Base-by-base conservation (phyloP, 1,140 invertebrate species). In the Ips typographus region DNA sequence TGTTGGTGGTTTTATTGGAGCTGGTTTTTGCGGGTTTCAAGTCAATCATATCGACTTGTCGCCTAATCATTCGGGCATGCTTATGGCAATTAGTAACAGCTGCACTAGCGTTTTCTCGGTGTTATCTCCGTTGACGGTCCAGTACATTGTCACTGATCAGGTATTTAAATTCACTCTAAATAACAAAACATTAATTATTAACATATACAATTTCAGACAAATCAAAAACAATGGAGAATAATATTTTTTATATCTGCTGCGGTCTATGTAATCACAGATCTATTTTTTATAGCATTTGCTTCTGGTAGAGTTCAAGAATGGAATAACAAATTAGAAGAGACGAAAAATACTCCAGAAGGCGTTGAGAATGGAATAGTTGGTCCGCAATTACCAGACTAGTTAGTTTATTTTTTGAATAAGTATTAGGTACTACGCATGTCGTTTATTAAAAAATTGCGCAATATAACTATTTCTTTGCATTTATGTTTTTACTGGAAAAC, bases 81-180 rank as follows among this genome's bases (percentile, higher is more conserved):
- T 91, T 70, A 90, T 92, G 88, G 90, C 91, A 3, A 82, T 94
- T 22, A 91, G 90, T 44, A 94, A 94, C 78, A 88, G 90, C n/a
- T 80, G 86, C 39, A 87, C 90, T 0, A 93, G 91, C 67, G 75
- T 90, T 3, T 85, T 88, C 40, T 89, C 88, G 0, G 90, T 92
- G 52, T 76, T 90, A 36, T 89, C 88, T 22, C 92, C 91, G 0
- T 75, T 88, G 2, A 79, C 87, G 1, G 87, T 88, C 6, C 86
- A 88, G 0, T 80, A 83, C 38, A 84, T 93, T n/a, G 81, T 92
- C 1, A 82, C 80, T 3, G 84, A 91, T 70, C 77, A 82, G 55
- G 90, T 91, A 80, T 72, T 22, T 22, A 42, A 5, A 7, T 37
- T 52, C 1, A 49, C 5, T 51, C n/a, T 7, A 1, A 49, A 52